Evolutionary conservation across 1,140 invertebrate species (phyloP), one percentile per base, ranked within the genome.

Genomic region (Plectrocnemia conspersa): DNA sequence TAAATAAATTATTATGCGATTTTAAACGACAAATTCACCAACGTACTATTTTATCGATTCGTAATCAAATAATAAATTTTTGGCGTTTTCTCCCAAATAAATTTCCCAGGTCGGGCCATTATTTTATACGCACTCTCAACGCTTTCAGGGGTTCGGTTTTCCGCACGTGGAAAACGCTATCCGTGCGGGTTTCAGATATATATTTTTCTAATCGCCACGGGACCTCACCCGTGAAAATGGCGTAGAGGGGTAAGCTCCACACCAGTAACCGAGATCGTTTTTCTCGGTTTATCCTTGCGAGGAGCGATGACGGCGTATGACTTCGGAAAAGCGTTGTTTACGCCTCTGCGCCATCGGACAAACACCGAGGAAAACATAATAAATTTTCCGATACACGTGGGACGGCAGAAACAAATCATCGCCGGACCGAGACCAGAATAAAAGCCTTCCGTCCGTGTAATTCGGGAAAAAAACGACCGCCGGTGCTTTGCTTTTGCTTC

Each of bases 321-420:
- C 50, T 58, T 58, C 56, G 52, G 57, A 40, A 53, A 44, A 38
- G 18, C 55, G 55, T 57, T 57, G 56, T 58, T 58, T 58, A 58
- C 47, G 52, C 44, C 35, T 23, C 21, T 23, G 52, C 55, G 58
- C 52, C 58, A 55, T 47, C 44, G 25, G 58, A 23, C 53, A n/a
- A n/a, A n/a, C n/a, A 16, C 58, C 23, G 42, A 53, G 58, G 58
- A 59, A 46, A 13, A 46, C 40, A 54, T 54, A 55, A 59, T 59
- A 59, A 59, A 59, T 59, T 55, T 25, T 38, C 38, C 15, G 18
- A 38, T 40, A 35, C 58, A 22, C 58, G n/a, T 23, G 57, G 57
- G 57, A 58, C 41, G 41, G 27, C 21, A 45, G 54, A 58, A 59
- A 59, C 57, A 59, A 59, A 59, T 59, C 57, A 59, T 59, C 38